These are phyloP conservation scores for Dendrolimus kikuchii DNA, from an alignment of 1,140 invertebrate genomes.

Conservation along the genomic window DNA sequence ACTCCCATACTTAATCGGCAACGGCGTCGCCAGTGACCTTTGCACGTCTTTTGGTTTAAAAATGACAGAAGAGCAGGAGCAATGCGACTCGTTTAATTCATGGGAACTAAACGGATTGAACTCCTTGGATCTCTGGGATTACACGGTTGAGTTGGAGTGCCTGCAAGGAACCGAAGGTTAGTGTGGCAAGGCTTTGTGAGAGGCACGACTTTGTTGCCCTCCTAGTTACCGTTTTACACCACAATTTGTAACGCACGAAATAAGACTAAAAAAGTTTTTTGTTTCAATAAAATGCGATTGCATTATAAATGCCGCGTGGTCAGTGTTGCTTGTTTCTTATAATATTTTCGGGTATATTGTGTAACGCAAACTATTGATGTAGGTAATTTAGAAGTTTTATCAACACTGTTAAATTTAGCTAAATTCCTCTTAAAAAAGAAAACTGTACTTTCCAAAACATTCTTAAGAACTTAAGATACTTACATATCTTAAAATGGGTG, in stretches of 20 bases:
- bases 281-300: too few species aligned
- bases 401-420: too few species aligned
- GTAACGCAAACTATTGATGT: too few species aligned
- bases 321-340: too few species aligned
- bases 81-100: slow-evolving; percentile 60
- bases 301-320: too few species aligned
- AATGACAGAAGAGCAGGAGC: slow-evolving; percentile 60
- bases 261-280: slow-evolving; percentile 16
- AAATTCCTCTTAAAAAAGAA: too few species aligned
- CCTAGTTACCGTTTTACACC: slow-evolving; percentile 3
- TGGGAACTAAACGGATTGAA: slow-evolving; percentile 75
- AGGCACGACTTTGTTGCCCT: slow-evolving; percentile 19
- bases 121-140: slow-evolving; percentile 86
- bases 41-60: slow-evolving; percentile 21
- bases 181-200: slow-evolving; percentile 52
- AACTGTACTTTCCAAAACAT: too few species aligned
- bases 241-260: slow-evolving; percentile 39
- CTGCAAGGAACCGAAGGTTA: slow-evolving; percentile 81
- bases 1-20: slow-evolving; percentile 14
- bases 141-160: slow-evolving; percentile 84
- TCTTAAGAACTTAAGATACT: too few species aligned
- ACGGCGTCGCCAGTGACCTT: slow-evolving; percentile 38
- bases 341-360: too few species aligned
- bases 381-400: too few species aligned
- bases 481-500: too few species aligned